Evolutionary conservation across 2,888 invertebrate genomes (phyloP), one percentile per base, ranked within the genome.

Genomic region (Rugalucina vietnamica): DNA sequence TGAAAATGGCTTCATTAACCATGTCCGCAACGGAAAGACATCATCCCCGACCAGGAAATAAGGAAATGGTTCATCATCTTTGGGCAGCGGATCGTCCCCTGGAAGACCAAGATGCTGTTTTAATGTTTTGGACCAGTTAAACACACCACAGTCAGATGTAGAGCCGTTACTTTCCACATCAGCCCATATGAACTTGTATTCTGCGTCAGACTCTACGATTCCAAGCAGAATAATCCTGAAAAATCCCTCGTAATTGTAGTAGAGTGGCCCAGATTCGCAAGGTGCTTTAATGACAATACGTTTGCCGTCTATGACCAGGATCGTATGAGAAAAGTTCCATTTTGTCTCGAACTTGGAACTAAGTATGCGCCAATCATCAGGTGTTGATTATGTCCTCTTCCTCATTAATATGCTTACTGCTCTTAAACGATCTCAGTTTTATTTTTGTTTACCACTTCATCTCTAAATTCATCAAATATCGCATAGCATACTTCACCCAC

Each of bases 231-330:
- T 29, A 21, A 81, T 81, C 0, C 54, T 50, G 70, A 76, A 76
- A 49, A 70, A 75, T 2, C 80, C 76, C 39, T 75, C 76, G 49
- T 80, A 80, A 32, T 74, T 80, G 29, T 74, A 80, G 29, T 70
- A 70, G 18, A 43, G 43, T 24, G 75, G 36, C 10, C 75, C 75
- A 60, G 60, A 32, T 14, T 75, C 24, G 4, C 24, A 18, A 1
- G 75, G 75, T 5, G 57, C 60, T 27, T 57, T 75, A n/a, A 75
- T 75, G 14, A n/a, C 36, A 1, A 57, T 14, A 37, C 57, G 60
- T 54, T 75, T 75, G 4, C 75, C 60, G 57, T 75, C 57, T 43
- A 43, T 43, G 8, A 18, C 43, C 18, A 8, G 10, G 10, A 43
- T 18, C 18, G 43, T 18, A 43, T 43, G 43, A 12, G 43, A 18